phyloP scores from a whole-genome alignment of 2,113 vertebrate species.

The Eptesicus fuscus region DNA sequence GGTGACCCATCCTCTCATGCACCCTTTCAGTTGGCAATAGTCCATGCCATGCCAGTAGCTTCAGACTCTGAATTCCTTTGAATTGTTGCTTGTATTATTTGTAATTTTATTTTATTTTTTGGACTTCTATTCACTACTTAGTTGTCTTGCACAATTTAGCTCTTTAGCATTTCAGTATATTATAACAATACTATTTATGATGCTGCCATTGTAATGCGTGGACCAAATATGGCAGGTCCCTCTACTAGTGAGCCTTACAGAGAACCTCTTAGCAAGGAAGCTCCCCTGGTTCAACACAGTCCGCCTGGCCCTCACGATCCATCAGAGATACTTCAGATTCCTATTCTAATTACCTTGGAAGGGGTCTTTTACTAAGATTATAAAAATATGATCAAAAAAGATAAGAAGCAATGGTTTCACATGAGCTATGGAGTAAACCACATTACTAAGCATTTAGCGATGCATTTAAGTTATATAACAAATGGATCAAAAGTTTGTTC shows the following conservation, averaged over 20 bases:
- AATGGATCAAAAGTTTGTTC: neutral
- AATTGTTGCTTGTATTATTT: neutral
- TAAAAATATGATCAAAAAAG: neutral
- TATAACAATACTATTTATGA: neutral
- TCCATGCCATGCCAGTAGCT: neutral
- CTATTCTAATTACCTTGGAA: neutral
- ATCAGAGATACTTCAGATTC: neutral
- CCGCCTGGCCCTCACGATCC: neutral
- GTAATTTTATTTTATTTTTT: neutral
- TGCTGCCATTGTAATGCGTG: neutral
- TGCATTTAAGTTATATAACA: conserved; percentile 16
- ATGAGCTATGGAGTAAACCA: neutral
- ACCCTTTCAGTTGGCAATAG: neutral
- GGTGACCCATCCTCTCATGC: rapidly evolving
- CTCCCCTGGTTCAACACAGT: neutral
- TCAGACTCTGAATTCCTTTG: neutral
- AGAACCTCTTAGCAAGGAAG: neutral
- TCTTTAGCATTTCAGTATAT: neutral
- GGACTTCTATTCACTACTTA: neutral
- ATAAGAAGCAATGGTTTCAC: neutral
- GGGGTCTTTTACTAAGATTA: neutral
- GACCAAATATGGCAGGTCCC: neutral
- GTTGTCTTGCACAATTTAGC: neutral
- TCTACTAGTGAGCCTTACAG: neutral
- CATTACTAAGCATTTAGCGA: neutral